These are phyloP conservation scores for Pseudopodoces humilis DNA, from an alignment of 2,113 vertebrate genomes.

Conservation along the genomic window DNA sequence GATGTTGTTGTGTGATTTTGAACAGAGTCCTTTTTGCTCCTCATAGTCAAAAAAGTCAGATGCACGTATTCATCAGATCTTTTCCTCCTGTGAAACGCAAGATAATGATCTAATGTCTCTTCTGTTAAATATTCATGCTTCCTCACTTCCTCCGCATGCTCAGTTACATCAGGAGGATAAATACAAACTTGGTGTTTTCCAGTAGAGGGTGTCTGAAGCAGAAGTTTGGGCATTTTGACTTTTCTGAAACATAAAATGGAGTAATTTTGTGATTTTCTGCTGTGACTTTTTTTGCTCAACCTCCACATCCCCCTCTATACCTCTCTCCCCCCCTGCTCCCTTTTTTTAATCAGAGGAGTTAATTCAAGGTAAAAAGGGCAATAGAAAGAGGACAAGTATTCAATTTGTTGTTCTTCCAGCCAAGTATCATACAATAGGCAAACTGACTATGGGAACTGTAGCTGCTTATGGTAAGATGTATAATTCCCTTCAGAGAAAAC, in stretches of 20 bases:
- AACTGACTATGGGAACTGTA: background rate
- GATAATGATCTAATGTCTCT: background rate
- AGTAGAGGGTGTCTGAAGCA: conserved; percentile 28
- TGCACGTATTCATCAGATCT: background rate
- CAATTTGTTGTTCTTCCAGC: background rate
- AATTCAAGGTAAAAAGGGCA: background rate
- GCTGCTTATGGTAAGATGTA: background rate
- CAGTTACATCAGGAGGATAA: background rate
- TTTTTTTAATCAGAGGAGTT: background rate
- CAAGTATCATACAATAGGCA: background rate
- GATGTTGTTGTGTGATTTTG: background rate
- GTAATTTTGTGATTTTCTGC: background rate
- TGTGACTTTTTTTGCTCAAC: background rate
- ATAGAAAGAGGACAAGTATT: background rate
- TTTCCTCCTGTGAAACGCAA: background rate
- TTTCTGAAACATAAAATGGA: background rate
- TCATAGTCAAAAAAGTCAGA: background rate
- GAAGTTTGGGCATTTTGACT: background rate
- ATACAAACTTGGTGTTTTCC: background rate
- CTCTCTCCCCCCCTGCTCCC: no score
- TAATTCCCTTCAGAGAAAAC: background rate
- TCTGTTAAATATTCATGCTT: background rate
- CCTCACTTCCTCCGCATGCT: background rate
- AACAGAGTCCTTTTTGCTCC: background rate
- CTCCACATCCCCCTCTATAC: background rate